These are phyloP conservation scores for Anolis apletophallus DNA, from an alignment of 2,797 vertebrate genomes.

Conservation along the genomic window DNA sequence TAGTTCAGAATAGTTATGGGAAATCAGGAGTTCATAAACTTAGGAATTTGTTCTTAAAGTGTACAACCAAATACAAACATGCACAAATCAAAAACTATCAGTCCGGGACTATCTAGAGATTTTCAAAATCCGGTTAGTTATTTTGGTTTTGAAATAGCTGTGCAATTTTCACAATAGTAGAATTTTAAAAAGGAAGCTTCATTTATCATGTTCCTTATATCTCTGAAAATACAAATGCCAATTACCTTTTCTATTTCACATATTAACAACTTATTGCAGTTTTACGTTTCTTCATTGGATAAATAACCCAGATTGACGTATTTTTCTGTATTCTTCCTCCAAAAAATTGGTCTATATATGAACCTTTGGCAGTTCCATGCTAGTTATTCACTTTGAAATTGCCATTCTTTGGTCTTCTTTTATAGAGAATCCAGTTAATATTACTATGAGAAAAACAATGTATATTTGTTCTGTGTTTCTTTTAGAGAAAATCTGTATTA, in stretches of 20 bases:
- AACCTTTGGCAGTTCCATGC: neutral
- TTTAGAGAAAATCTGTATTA: neutral
- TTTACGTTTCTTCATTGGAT: neutral
- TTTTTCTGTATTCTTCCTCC: neutral
- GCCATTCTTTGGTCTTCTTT: neutral
- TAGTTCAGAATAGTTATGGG: conserved; percentile 35
- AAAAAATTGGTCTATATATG: neutral
- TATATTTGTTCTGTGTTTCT: neutral
- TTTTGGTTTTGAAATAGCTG: neutral
- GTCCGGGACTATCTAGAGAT: neutral
- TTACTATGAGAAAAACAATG: neutral
- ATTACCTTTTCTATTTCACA: neutral
- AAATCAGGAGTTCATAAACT: neutral
- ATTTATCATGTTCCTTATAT: neutral
- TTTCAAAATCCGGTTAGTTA: neutral
- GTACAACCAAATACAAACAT: neutral
- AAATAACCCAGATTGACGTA: neutral
- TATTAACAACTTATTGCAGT: neutral
- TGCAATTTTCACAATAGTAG: neutral
- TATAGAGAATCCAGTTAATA: neutral
- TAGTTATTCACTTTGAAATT: neutral
- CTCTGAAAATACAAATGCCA: neutral
- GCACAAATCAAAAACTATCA: neutral
- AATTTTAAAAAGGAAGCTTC: neutral
- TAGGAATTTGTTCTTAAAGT: neutral